Conservation (phyloP, 2,888 invertebrate species). For the Lepidochitona cinerea region DNA sequence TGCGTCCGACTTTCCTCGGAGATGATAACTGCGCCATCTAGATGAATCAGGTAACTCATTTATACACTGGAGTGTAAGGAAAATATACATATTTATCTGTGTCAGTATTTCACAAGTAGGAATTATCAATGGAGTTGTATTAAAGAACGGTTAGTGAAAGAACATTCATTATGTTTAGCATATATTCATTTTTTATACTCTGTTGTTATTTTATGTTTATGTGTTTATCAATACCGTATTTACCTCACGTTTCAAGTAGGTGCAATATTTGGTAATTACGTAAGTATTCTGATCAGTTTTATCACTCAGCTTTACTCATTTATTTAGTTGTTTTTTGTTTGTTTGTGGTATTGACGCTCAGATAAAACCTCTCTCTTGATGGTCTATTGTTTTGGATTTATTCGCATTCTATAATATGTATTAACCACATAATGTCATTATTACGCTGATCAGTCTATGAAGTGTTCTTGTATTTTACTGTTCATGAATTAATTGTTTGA, state of each 20-base stretch:
- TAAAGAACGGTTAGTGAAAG: background rate
- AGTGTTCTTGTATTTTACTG: no score
- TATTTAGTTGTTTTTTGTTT: background rate
- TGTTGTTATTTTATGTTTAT: background rate
- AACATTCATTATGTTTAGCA: background rate
- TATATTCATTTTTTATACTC: background rate
- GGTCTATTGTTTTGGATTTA: no score
- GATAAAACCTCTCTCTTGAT: no score
- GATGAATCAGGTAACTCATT: no score
- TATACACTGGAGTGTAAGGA: no score
- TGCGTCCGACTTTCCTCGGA: no score
- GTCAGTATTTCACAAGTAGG: background rate
- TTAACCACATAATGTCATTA: no score
- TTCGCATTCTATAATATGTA: no score
- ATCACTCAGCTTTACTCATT: background rate
- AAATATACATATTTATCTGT: no score
- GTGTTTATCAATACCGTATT: background rate
- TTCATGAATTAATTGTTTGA: no score
- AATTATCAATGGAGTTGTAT: background rate
- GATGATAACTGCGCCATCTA: no score
- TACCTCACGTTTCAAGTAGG: background rate
- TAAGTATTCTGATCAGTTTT: background rate
- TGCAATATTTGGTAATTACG: background rate
- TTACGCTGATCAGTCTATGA: no score
- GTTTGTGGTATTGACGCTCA: background rate